Percentiles rank a stretch among this genome's conserved stretches.
phyloP scores from a whole-genome alignment of 30 jellyfish, hydroid and myxozoan genomes.

The Sanderia malayensis region DNA sequence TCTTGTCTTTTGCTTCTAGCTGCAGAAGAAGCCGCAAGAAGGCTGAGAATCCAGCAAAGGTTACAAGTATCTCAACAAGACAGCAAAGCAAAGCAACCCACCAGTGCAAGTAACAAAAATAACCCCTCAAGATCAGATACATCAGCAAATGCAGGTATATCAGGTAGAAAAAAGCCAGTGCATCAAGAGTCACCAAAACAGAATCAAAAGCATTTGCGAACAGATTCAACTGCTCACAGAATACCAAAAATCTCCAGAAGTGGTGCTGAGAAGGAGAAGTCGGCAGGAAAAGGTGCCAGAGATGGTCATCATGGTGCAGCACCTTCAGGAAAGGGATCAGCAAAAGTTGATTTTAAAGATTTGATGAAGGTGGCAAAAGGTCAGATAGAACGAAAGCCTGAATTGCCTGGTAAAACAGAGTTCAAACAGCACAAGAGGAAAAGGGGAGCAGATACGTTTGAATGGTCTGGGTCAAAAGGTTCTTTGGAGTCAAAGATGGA shows the following conservation, averaged over 20 bases:
- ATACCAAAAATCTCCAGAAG: no score
- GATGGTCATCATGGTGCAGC: no score
- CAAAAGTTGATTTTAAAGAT: background rate
- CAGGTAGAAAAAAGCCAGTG: no score
- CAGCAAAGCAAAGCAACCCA: background rate
- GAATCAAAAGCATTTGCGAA: no score
- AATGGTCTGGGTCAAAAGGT: constrained; percentile 51
- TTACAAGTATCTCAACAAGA: constrained; percentile 41
- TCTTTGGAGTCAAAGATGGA: background rate
- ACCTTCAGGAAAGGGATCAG: background rate
- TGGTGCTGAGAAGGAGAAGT: no score
- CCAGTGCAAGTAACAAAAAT: background rate
- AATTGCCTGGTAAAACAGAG: background rate
- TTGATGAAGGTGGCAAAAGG: background rate
- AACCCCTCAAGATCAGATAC: background rate
- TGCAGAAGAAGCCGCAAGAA: constrained; percentile 68
- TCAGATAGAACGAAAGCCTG: background rate
- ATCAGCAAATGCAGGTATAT: background rate
- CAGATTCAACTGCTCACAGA: no score
- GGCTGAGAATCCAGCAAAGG: constrained; percentile 59
- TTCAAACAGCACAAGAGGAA: constrained; percentile 32
- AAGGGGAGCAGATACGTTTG: constrained; percentile 30
- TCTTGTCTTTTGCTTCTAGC: constrained; percentile 30
- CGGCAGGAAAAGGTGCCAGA: no score
- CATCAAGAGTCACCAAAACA: no score